Conservation (phyloP, 2,113 vertebrate species). For the Calyptomena viridis region DNA sequence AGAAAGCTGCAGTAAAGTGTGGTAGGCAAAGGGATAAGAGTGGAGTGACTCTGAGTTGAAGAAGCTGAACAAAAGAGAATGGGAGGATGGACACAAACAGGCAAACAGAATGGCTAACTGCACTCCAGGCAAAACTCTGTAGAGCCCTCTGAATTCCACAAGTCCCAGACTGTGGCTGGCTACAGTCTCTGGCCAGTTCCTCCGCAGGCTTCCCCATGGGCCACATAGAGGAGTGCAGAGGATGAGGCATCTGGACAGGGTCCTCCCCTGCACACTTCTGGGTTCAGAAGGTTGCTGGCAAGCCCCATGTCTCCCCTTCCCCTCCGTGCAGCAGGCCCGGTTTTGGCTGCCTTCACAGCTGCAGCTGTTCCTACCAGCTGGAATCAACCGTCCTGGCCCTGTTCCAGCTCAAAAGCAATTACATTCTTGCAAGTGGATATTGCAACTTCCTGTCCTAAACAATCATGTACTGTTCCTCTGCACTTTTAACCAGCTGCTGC, state of each 20-base stretch:
- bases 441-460: slow-evolving; percentile 69
- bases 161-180: neutral
- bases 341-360: slow-evolving; percentile 32
- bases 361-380: slow-evolving; percentile 69
- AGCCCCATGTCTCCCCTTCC: neutral
- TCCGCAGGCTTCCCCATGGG: neutral
- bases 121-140: neutral
- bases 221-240: neutral
- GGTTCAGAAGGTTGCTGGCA: slow-evolving; percentile 63
- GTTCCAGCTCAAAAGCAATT: slow-evolving; percentile 58
- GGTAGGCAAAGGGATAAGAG: neutral
- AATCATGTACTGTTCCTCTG: slow-evolving; percentile 52
- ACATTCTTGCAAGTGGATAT: slow-evolving; percentile 69
- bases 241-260: neutral
- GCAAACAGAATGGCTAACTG: neutral
- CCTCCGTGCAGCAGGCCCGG: neutral
- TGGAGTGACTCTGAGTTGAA: neutral
- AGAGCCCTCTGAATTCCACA: neutral
- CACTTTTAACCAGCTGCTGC: slow-evolving; percentile 58
- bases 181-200: neutral
- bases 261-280: slow-evolving; percentile 28
- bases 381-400: slow-evolving; percentile 55
- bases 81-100: neutral
- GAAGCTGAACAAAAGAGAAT: neutral
- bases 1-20: neutral